phyloP scores from a whole-genome alignment of 2,113 vertebrate species.

The Tympanuchus pallidicinctus region DNA sequence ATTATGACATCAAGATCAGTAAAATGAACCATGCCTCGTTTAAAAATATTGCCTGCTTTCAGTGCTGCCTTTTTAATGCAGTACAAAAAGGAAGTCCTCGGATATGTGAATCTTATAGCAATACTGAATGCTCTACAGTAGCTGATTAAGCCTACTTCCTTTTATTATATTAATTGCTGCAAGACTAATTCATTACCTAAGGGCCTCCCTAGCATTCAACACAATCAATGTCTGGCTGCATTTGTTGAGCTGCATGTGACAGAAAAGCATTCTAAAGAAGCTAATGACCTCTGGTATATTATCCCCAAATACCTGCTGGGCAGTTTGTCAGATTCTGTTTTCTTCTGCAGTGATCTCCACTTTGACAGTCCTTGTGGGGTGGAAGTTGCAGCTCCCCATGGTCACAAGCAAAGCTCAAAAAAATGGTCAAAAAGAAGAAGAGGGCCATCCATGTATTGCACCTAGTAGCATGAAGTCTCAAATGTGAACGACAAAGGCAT shows the following conservation, averaged over 20 bases:
- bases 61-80: accelerated
- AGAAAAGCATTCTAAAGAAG: background rate
- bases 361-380: background rate
- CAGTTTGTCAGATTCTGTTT: background rate
- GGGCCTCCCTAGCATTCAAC: background rate
- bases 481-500: accelerated
- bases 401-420: background rate
- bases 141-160: background rate
- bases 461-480: accelerated
- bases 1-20: accelerated
- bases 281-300: background rate
- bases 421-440: background rate
- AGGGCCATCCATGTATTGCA: background rate
- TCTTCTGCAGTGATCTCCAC: background rate
- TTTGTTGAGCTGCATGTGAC: background rate
- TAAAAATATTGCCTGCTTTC: background rate
- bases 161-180: background rate
- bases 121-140: background rate
- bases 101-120: accelerated
- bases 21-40: background rate
- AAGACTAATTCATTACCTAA: background rate
- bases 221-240: background rate
- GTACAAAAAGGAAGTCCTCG: background rate
- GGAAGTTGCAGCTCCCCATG: background rate
- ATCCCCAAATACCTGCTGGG: constrained; percentile 60